Evolutionary conservation across 2,797 vertebrate species (phyloP).

Genomic region (Florisuga fusca): DNA sequence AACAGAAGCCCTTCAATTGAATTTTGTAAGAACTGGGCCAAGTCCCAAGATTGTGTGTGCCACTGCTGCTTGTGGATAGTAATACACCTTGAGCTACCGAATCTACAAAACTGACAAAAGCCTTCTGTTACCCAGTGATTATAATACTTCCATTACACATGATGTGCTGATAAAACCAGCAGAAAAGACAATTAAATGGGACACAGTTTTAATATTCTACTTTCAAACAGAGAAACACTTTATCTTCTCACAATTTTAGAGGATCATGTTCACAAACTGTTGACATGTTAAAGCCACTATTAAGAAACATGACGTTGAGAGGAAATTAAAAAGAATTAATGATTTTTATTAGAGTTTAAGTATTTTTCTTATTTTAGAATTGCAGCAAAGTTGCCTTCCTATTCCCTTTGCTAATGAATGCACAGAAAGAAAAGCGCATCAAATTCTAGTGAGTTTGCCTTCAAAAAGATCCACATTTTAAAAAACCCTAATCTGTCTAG

Average conservation of each 20-base stretch:
- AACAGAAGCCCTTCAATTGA: slow-evolving; percentile 44
- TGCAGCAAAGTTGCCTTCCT: neutral
- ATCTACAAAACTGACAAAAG: neutral
- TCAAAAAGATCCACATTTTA: neutral
- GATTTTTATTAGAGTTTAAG: slow-evolving; percentile 16
- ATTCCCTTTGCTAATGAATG: neutral
- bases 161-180: neutral
- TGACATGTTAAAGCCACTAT: neutral
- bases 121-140: neutral
- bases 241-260: slow-evolving; percentile 14
- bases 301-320: slow-evolving; percentile 11
- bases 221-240: neutral
- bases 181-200: slow-evolving; percentile 21
- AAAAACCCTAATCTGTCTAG: neutral
- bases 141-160: neutral
- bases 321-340: slow-evolving; percentile 21
- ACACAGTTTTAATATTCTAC: neutral
- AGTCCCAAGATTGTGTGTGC: slow-evolving; percentile 34
- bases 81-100: slow-evolving; percentile 14
- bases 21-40: slow-evolving; percentile 61
- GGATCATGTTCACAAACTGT: neutral
- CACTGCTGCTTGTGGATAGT: neutral
- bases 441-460: neutral
- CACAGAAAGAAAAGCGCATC: neutral
- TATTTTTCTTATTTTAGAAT: slow-evolving; percentile 22